Evolutionary conservation across 2,113 vertebrate genomes (phyloP), one percentile per base, ranked within the genome.

Genomic region (Entelurus aequoreus): DNA sequence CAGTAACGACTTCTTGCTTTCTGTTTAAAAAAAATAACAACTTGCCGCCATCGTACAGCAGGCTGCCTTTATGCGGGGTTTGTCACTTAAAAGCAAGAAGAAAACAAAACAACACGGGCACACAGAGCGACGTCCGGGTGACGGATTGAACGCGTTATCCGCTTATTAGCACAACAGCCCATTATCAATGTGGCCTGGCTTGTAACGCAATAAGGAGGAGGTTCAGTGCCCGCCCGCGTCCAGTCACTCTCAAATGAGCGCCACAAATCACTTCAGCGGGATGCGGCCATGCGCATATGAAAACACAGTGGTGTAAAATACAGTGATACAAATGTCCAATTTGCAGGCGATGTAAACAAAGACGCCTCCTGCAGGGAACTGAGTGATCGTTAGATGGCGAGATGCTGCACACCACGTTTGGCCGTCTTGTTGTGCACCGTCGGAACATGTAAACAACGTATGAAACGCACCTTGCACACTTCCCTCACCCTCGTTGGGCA

Each of bases 141-240:
- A 90, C 82, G 78, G 77, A 87, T 88, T 73, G 78, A 66, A 79
- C 74, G 86, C 83, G 88, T 88, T 90, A 89, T 89, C 79, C 86
- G 83, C 79, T 76, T 86, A 85, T 89, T 88, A 87, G 87, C 86
- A 79, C 86, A 87, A 88, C 85, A 86, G 79, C 71, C 82, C 80
- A 80, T 87, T 90, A 87, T 78, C 82, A 88, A 71, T 76, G 77
- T 83, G 42, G 81, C 69, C 77, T 62, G 86, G 83, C 79, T 86
- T 82, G 77, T 84, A 84, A 86, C 81, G 76, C 77, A 86, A 86
- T 88, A 86, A 90, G 81, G 81, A 38, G 75, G 70, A 76, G 42
- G 42, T 71, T 90, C 78, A 83, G 78, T 82, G 83, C 73, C 81
- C 81, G 82, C 77, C 77, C 77, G 71, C 58, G 78, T 84, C 77